Evolutionary conservation across 2,797 vertebrate species (phyloP).

Genomic region (Pseudocheirus occidentalis): DNA sequence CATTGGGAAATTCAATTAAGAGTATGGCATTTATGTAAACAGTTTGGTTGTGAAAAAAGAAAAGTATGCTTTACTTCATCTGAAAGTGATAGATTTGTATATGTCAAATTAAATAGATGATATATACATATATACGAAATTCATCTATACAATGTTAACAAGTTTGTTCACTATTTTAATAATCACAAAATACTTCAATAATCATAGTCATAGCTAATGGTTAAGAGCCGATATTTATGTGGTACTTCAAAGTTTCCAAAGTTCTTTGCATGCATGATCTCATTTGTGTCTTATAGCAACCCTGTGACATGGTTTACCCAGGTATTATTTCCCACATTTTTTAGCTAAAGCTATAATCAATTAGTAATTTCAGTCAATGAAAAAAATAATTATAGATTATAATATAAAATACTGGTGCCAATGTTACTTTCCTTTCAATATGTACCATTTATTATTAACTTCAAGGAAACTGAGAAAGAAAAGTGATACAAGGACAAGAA

Average conservation of each 20-base stretch:
- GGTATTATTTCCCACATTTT: too few species aligned
- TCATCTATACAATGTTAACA: not conserved
- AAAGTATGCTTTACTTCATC: conserved; percentile 32
- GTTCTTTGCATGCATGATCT: not conserved
- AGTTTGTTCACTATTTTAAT: conserved; percentile 9
- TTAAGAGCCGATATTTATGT: not conserved
- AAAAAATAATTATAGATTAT: not conserved
- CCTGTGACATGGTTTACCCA: too few species aligned
- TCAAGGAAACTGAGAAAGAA: not conserved
- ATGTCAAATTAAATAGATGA: conserved; percentile 29
- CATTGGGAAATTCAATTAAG: conserved; percentile 21
- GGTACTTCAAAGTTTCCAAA: not conserved
- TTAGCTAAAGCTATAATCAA: too few species aligned
- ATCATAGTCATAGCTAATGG: not conserved
- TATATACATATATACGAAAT: not conserved
- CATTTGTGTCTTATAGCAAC: not conserved
- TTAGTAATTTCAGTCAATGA: too few species aligned
- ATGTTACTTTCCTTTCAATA: not conserved
- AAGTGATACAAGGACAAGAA: not conserved
- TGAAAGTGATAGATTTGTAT: conserved; percentile 36
- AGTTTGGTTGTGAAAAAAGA: conserved; percentile 2
- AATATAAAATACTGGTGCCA: conserved; percentile 14
- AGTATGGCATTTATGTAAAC: conserved; percentile 45
- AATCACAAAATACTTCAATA: conserved; percentile 4
- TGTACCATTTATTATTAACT: not conserved